A percentile compares a stretch with the other conserved stretches of the same genome.
Evolutionary conservation across 2,888 invertebrate genomes (phyloP).

Genomic region (Chrysolina haemoptera): DNA sequence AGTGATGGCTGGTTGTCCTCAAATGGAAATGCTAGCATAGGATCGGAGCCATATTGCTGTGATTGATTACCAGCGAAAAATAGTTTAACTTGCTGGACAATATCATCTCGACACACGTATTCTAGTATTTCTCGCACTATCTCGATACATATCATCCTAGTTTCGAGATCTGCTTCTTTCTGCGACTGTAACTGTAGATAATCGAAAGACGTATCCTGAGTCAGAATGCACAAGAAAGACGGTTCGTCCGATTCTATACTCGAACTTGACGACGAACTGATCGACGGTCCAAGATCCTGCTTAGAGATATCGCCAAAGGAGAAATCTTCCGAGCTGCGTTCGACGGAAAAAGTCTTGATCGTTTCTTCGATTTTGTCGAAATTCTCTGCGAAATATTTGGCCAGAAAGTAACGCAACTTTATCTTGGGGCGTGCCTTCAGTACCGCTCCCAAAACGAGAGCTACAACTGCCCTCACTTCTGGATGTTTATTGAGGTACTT

Average conservation of each 20-base stretch:
- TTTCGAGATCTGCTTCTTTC: neutral
- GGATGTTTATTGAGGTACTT: constrained; percentile 37
- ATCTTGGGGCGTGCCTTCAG: constrained; percentile 32
- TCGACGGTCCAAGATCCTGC: neutral
- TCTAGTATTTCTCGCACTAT: neutral
- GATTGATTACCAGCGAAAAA: constrained; percentile 2
- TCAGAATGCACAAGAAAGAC: constrained; percentile 6
- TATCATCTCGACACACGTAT: constrained; percentile 4
- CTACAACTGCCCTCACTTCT: constrained; percentile 29
- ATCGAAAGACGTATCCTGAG: neutral
- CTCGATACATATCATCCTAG: neutral
- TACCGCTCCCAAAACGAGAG: constrained; percentile 12
- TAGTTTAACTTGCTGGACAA: constrained; percentile 11
- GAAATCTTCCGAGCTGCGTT: neutral
- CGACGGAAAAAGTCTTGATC: neutral
- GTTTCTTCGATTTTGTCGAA: constrained; percentile 24
- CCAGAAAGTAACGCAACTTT: constrained; percentile 29
- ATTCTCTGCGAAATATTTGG: constrained; percentile 33
- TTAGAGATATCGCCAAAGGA: neutral
- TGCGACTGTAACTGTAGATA: neutral
- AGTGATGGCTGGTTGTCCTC: neutral
- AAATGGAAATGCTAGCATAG: constrained; percentile 14
- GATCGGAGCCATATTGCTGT: neutral
- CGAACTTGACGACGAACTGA: neutral
- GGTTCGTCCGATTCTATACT: neutral